phyloP scores from a whole-genome alignment of 2,113 vertebrate species.

The Eleginops maclovinus region DNA sequence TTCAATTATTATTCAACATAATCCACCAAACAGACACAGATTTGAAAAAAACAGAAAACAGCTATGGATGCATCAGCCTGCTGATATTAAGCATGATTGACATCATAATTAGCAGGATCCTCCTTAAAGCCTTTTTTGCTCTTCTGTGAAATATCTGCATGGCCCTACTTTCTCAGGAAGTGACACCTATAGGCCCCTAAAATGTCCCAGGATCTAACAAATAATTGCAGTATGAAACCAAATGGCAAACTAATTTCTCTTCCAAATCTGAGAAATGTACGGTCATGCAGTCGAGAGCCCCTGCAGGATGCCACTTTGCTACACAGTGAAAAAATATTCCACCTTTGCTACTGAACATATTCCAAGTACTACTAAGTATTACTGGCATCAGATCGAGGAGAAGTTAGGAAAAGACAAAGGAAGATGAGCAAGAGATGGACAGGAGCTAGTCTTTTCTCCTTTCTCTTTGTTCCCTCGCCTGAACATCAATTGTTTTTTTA shows the following conservation, averaged over 20 bases:
- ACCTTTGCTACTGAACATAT: constrained; percentile 65
- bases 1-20: not conserved
- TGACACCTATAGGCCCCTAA: constrained; percentile 57
- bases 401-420: constrained; percentile 55
- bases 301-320: constrained; percentile 66
- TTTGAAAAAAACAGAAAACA: constrained; percentile 8
- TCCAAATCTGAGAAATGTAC: constrained; percentile 50
- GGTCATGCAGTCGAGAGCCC: constrained; percentile 42
- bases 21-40: not conserved
- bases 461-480: no score
- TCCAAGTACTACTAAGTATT: no score
- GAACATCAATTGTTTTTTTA: no score
- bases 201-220: constrained; percentile 60
- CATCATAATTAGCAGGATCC: constrained; percentile 16
- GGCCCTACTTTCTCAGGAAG: constrained; percentile 42
- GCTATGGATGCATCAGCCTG: not conserved
- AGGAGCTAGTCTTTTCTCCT: not conserved
- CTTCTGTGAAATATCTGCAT: constrained; percentile 29
- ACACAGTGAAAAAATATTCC: constrained; percentile 42
- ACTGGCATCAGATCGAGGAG: constrained; percentile 71
- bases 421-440: constrained; percentile 22
- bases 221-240: constrained; percentile 75
- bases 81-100: constrained; percentile 12
- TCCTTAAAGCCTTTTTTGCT: constrained; percentile 13
- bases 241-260: constrained; percentile 78